These are phyloP conservation scores for Stratiolaelaps scimitus DNA, from an alignment of 1,140 invertebrate species.

Conservation along the genomic window DNA sequence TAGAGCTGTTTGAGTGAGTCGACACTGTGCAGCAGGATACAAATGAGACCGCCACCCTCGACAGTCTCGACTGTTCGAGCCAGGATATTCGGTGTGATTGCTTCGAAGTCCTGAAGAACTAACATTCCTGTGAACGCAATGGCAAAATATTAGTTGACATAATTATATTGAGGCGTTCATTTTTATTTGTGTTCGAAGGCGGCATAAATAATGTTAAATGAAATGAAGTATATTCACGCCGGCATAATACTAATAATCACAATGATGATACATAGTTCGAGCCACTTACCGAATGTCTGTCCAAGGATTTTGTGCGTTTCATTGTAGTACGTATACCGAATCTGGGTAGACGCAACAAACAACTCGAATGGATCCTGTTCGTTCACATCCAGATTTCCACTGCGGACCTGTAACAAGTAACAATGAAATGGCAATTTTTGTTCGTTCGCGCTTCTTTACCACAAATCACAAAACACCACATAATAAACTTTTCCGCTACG, in stretches of 20 bases:
- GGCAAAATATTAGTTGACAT: neutral
- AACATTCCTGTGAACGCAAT: conserved; percentile 34
- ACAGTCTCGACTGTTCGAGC: conserved; percentile 96
- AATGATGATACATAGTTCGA: conserved; percentile 6
- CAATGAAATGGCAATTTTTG: too few relatives aligned
- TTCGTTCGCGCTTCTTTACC: too few relatives aligned
- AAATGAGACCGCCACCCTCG: conserved; percentile 88
- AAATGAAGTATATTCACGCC: neutral
- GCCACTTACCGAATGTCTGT: conserved; percentile 89
- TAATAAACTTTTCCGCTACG: too few relatives aligned
- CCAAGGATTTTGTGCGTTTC: conserved; percentile 97
- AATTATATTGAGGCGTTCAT: conserved; percentile 29
- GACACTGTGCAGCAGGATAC: conserved; percentile 68
- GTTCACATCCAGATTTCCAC: conserved; percentile 75
- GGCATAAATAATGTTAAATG: neutral
- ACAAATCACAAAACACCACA: too few relatives aligned
- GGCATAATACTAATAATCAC: neutral
- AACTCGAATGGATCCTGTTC: conserved; percentile 95
- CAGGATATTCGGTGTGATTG: conserved; percentile 92
- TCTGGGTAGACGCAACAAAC: conserved; percentile 88
- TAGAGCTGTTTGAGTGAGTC: conserved; percentile 84
- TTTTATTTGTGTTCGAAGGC: neutral
- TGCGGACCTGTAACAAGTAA: conserved; percentile 56
- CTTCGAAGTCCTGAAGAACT: conserved; percentile 81
- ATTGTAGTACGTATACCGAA: conserved; percentile 88